Conservation (phyloP, 2,888 invertebrate species). For the Hydropsyche betteni region DNA sequence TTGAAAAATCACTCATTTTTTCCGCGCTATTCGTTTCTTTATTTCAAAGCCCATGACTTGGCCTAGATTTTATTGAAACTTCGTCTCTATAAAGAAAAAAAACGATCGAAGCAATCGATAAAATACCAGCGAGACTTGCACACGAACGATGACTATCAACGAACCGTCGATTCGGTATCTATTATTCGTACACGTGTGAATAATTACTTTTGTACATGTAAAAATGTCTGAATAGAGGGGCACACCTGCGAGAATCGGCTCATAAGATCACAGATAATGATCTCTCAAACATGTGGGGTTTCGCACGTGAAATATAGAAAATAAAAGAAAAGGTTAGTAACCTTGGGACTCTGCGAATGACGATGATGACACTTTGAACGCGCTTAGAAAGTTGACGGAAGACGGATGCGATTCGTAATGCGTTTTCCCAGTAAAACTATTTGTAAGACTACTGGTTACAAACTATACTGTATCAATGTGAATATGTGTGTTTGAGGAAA, state of each 20-base stretch:
- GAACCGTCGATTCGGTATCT: background rate
- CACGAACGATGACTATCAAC: slow-evolving; percentile 5
- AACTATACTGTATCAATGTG: no score
- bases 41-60: background rate
- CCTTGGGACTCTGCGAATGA: slow-evolving; percentile 7
- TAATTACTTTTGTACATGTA: slow-evolving; percentile 4
- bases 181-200: slow-evolving; percentile 16
- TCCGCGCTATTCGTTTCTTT: no score
- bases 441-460: background rate
- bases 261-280: no score
- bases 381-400: slow-evolving; percentile 25
- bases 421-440: slow-evolving; percentile 20
- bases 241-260: background rate
- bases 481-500: no score
- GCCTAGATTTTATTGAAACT: slow-evolving; percentile 13
- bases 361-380: slow-evolving; percentile 15
- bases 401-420: slow-evolving; percentile 27
- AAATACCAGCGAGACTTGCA: background rate
- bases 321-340: slow-evolving; percentile 19
- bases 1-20: no score
- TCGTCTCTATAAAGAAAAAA: background rate
- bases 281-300: no score
- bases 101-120: slow-evolving; percentile 25
- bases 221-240: no score
- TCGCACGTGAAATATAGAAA: background rate